Evolutionary conservation across 2,797 vertebrate genomes (phyloP), one percentile per base, ranked within the genome.

Genomic region (Myiotriccus ornatus): DNA sequence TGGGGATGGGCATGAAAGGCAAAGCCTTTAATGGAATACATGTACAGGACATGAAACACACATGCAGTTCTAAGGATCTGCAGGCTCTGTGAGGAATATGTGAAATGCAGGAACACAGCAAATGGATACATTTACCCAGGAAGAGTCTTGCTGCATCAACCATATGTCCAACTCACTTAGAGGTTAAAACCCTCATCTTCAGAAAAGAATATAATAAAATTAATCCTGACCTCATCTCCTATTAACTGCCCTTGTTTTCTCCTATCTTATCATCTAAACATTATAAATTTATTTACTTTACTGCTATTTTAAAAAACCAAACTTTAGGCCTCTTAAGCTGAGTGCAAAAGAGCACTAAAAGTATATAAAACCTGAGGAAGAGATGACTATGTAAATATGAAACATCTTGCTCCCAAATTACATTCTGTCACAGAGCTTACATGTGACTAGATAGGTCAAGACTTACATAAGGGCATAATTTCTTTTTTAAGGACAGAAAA

Each of bases 91-190:
- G 21, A 24, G 27, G 84, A 90, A 56, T 20, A n/a, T 23, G 21
- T 4, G 64, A 91, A 95, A 78, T 53, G 64, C 64, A 77, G 76
- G 59, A 93, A 90, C 32, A 87, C 65, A 59, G 56, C 47, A 47
- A 41, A 88, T 16, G 44, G 55, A 90, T 55, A 59, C 14, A 47
- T 82, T 90, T 87, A 30, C 52, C 59, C 53, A 68, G 39, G 37
- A 91, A 50, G 52, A 88, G 30, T 37, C 25, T 53, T 34, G 46
- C 25, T 84, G 32, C 50, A 69, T 81, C 84, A 91, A 28, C 50
- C 47, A 46, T 17, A 3, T 9, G 14, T 57, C 39, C 89, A 81
- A 75, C 64, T 95, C 84, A 83, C 37, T 24, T 62, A 13, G 39
- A 10, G 78, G 34, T 71, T 76, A 37, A 79, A 73, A 89, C 41